These are phyloP conservation scores for Rhinoptilus africanus DNA, from an alignment of 2,113 vertebrate species.

Conservation along the genomic window DNA sequence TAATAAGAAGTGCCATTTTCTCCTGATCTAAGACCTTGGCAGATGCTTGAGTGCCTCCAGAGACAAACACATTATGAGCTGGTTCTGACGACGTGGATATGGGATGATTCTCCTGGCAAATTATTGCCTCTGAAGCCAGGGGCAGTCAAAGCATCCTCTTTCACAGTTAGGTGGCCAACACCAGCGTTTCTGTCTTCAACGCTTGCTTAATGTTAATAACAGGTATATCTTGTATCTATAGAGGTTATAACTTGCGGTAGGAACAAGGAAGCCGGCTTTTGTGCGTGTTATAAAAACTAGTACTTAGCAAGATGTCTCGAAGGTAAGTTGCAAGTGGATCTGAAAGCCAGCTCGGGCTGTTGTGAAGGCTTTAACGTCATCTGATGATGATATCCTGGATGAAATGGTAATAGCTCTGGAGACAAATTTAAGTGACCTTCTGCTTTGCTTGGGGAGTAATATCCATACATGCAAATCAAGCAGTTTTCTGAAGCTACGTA, in stretches of 20 bases:
- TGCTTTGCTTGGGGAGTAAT: slow-evolving; percentile 9
- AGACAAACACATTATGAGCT: neutral
- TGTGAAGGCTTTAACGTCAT: neutral
- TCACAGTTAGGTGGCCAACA: neutral
- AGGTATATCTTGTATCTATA: neutral
- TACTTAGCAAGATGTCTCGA: neutral
- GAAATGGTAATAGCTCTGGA: slow-evolving; percentile 31
- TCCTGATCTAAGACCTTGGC: neutral
- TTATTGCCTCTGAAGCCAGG: neutral
- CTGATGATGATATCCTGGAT: neutral
- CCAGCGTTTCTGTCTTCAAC: neutral
- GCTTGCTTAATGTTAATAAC: neutral
- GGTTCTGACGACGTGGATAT: neutral
- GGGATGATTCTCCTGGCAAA: neutral
- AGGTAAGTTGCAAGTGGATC: neutral
- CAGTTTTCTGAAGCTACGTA: neutral
- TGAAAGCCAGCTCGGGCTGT: slow-evolving; percentile 1
- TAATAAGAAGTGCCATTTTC: neutral
- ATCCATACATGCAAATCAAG: slow-evolving; percentile 20
- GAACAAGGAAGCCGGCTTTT: neutral
- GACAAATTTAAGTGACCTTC: slow-evolving; percentile 9
- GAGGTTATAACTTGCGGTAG: neutral
- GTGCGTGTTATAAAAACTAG: neutral
- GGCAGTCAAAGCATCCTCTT: neutral
- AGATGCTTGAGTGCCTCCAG: neutral